A percentile compares a stretch with the other conserved stretches of the same genome.
Evolutionary conservation across 1,140 invertebrate species (phyloP).

Genomic region (Linepithema humile): DNA sequence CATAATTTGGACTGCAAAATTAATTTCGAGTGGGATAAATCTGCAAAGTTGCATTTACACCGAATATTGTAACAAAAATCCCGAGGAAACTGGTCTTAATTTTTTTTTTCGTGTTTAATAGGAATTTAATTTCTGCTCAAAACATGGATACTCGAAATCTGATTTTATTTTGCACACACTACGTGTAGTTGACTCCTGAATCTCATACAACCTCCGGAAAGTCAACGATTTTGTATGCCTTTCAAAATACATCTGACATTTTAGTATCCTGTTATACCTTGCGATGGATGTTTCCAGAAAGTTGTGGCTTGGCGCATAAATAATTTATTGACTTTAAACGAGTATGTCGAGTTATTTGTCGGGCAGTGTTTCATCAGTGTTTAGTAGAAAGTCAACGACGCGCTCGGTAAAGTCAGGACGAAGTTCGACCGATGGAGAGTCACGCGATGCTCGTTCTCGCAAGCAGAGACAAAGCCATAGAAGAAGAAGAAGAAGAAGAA

Average conservation of each 20-base stretch:
- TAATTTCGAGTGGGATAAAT: background rate
- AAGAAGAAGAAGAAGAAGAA: slow-evolving; percentile 49
- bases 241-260: background rate
- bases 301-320: slow-evolving; percentile 27
- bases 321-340: slow-evolving; percentile 63
- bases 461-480: slow-evolving; percentile 51
- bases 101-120: background rate
- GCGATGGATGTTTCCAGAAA: background rate
- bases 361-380: slow-evolving; percentile 60
- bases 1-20: background rate
- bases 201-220: background rate
- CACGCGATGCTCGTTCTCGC: slow-evolving; percentile 18
- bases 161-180: background rate
- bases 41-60: background rate
- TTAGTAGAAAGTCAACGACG: slow-evolving; percentile 53
- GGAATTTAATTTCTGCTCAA: background rate
- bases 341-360: slow-evolving; percentile 43
- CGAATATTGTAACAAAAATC: background rate
- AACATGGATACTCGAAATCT: background rate
- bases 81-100: background rate
- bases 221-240: background rate
- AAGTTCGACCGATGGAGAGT: slow-evolving; percentile 60
- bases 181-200: too few relatives aligned
- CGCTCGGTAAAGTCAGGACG: slow-evolving; percentile 35
- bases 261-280: background rate